Percentiles rank a stretch among this genome's conserved stretches.
These are phyloP conservation scores for Prionailurus viverrinus DNA, from an alignment of 2,113 vertebrate species.

Conservation along the genomic window DNA sequence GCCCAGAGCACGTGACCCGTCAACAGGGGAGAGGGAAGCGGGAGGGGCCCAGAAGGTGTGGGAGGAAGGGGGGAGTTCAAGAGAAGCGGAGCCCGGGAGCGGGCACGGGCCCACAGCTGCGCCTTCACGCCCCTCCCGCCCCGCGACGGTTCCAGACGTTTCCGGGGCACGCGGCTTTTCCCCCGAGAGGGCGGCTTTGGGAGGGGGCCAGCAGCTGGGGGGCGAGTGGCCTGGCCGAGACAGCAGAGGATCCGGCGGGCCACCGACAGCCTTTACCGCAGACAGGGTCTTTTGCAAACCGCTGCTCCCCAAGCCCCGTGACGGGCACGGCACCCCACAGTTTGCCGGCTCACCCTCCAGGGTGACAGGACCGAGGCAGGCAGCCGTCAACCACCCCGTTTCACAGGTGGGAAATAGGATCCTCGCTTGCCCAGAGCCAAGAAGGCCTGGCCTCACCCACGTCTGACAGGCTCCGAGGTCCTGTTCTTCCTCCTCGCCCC, in stretches of 20 bases:
- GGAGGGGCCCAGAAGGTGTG: fast-evolving
- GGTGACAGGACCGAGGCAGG: fast-evolving
- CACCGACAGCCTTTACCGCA: fast-evolving
- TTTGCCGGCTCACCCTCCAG: neutral
- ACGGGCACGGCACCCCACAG: fast-evolving
- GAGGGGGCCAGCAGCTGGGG: neutral
- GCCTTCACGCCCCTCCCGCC: fast-evolving
- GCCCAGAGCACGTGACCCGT: fast-evolving
- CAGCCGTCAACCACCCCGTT: fast-evolving
- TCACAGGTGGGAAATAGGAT: neutral
- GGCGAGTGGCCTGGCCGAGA: neutral
- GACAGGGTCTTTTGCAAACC: fast-evolving
- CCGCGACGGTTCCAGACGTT: fast-evolving
- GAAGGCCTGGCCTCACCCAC: fast-evolving
- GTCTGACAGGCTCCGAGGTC: fast-evolving
- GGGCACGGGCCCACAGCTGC: fast-evolving
- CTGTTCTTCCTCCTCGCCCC: fast-evolving
- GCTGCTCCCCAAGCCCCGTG: fast-evolving
- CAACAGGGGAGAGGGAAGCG: fast-evolving
- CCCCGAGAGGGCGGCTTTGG: fast-evolving
- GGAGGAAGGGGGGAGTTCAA: fast-evolving
- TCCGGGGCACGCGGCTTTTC: fast-evolving
- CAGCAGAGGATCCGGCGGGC: fast-evolving
- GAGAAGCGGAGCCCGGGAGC: neutral
- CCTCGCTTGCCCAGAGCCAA: neutral